Percentiles rank a stretch among this genome's conserved stretches.
phyloP scores from a whole-genome alignment of 2,888 invertebrate genomes.

The Spialia ferax region DNA sequence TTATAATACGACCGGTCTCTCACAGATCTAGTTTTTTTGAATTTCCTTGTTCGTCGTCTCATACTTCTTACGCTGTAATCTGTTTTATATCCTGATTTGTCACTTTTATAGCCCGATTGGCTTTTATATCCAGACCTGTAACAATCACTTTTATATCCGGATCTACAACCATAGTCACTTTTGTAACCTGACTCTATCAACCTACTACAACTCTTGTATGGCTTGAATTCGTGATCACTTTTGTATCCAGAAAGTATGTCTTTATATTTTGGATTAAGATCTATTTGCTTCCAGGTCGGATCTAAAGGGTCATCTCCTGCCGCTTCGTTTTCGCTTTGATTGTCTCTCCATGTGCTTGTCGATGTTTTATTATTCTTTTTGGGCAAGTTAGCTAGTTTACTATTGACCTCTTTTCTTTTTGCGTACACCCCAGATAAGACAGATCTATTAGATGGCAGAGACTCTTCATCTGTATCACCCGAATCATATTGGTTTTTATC shows the following conservation, averaged over 20 bases:
- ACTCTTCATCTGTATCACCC: constrained; percentile 73
- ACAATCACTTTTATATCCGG: constrained; percentile 82
- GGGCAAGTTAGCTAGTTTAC: constrained; percentile 72
- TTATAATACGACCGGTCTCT: constrained; percentile 83
- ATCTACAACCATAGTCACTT: constrained; percentile 87
- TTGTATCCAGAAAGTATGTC: constrained; percentile 87
- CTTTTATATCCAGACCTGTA: constrained; percentile 87
- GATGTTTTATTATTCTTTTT: constrained; percentile 73
- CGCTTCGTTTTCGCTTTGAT: constrained; percentile 83
- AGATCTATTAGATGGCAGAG: constrained; percentile 68
- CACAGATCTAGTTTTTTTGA: constrained; percentile 82
- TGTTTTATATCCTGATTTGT: constrained; percentile 87
- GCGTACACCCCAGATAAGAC: constrained; percentile 83
- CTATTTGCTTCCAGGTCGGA: constrained; percentile 88
- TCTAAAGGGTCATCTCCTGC: constrained; percentile 86
- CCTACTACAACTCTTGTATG: constrained; percentile 82
- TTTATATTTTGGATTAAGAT: constrained; percentile 88
- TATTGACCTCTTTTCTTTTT: constrained; percentile 81
- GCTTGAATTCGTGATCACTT: constrained; percentile 86
- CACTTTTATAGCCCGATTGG: constrained; percentile 87
- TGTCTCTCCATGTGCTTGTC: constrained; percentile 76
- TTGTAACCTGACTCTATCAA: constrained; percentile 87
- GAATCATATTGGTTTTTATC: constrained; percentile 82
- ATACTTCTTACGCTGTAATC: constrained; percentile 84
- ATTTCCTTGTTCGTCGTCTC: constrained; percentile 79